Evolutionary conservation across 1,140 invertebrate species (phyloP), one percentile per base, ranked within the genome.

Genomic region (Euborellia annulipes): DNA sequence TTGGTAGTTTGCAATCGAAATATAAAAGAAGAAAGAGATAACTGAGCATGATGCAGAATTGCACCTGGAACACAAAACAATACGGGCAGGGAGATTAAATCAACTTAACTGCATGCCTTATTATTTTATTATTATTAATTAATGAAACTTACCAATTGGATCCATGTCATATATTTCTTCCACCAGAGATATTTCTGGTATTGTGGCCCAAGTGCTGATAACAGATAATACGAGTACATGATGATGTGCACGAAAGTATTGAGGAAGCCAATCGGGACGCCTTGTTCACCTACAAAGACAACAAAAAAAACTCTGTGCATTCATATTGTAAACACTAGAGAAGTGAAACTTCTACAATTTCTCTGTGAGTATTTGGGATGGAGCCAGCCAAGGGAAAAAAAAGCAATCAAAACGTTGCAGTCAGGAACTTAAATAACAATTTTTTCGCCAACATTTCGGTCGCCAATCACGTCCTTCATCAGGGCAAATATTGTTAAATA

Each of bases 111-210:
- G n/a, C n/a, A n/a, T n/a, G n/a, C n/a, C n/a, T n/a, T n/a, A n/a
- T n/a, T n/a, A n/a, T n/a, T n/a, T n/a, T n/a, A n/a, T n/a, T n/a
- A n/a, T n/a, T n/a, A n/a, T n/a, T n/a, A n/a, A n/a, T n/a, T 39
- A 14, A 40, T 39, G 38, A 66, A 34, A 58, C 60, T 65, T 63
- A 77, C 78, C 65, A 85, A 60, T 61, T 85, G 82, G 34, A 83
- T 69, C 54, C 66, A 66, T 0, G 82, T 86, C 62, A 85, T 73
- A 59, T 86, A 82, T 55, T 77, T 82, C 55, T 85, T 85, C 79
- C 82, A 86, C 80, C 81, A 85, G 2, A 85, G 59, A 50, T 78
- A 81, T 52, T 79, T 79, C 54, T 70, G 75, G 48, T 78, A 73
- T 17, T 67, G 54, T 3, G 79, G 78, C 11, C 79, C 79, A 41